These are phyloP conservation scores for Coelinius sp. DNA, from an alignment of 2,888 invertebrate species.

Conservation along the genomic window DNA sequence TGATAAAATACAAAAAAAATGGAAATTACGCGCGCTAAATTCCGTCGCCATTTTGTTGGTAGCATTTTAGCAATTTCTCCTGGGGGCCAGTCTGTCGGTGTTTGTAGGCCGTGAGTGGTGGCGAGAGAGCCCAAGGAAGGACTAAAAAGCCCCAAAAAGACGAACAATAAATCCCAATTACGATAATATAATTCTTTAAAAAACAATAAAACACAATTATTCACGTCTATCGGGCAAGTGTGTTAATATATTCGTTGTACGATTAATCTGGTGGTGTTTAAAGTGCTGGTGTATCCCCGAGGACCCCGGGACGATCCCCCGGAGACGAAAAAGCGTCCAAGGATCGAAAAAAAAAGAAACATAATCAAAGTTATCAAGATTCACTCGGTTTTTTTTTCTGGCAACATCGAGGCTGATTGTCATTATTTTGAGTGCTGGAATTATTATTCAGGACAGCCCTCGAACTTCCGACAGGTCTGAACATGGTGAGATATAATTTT, in stretches of 20 bases:
- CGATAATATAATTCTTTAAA: constrained; percentile 5
- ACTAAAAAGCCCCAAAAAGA: neutral
- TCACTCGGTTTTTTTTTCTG: too few relatives aligned
- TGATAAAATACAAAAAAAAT: neutral
- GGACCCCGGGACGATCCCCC: constrained; percentile 1
- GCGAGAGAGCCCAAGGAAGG: constrained; percentile 21
- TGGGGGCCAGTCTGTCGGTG: constrained; percentile 29
- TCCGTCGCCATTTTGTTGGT: constrained; percentile 24
- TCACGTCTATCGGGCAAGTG: neutral
- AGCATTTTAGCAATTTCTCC: neutral
- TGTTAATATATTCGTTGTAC: neutral
- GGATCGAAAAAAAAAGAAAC: neutral
- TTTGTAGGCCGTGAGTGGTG: constrained; percentile 33
- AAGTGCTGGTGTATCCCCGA: constrained; percentile 2
- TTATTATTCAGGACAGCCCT: constrained; percentile 1
- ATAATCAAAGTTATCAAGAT: neutral
- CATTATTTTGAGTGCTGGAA: neutral
- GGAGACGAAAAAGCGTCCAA: constrained; percentile 5
- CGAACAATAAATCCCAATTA: neutral
- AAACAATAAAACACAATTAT: constrained; percentile 3
- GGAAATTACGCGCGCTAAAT: constrained; percentile 32
- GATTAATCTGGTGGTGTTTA: neutral
- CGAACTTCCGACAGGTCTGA: constrained; percentile 21
- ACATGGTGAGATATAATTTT: constrained; percentile 8
- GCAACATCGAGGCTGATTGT: too few relatives aligned